Base-by-base conservation (phyloP, 2,113 vertebrate genomes). In the Panurus biarmicus region DNA sequence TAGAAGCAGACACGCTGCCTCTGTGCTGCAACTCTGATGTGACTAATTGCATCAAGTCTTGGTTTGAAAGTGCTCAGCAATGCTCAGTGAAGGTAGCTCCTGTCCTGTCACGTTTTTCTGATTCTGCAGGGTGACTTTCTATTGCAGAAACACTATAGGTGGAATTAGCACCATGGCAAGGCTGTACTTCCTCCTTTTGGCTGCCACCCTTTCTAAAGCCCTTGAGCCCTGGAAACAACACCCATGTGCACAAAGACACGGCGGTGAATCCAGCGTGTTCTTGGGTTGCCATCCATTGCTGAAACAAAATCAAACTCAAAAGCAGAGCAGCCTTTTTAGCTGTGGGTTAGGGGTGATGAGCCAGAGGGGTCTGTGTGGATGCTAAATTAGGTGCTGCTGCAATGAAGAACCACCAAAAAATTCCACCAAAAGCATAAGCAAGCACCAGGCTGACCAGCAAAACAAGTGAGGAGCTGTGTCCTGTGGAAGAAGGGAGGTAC, bases 11-110 rank as follows among this genome's bases (percentile, higher is more conserved):
- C 51, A 50, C 14, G 2, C 5, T 89, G 91, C 89, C 78, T 80
- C 58, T 1, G 3, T 86, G 72, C 79, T 93, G 87, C 64, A 67
- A 47, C 75, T 84, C 87, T 70, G 51, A 58, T 87, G 47, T 71
- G 78, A 82, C 72, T 84, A 85, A 86, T 85, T 80, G 70, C 79
- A 93, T 72, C 51, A 77, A 90, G 94, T 89, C 51, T 83, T 74
- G 72, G 33, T 94, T 94, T 86, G 74, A n/a, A 95, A 95, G 79
- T 42, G 60, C 51, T 93, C 31, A n/a, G 2, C 62, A n/a, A 6
- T 62, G 54, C 50, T 92, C 42, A 58, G 47, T 35, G 79, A 36
- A 80, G 48, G 67, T 83, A 76, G 81, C 87, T 48, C 78, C 69
- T 36, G 35, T 45, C 57, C 90, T 85, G 4, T 62, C 53, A 40